A percentile compares a stretch with the other conserved stretches of the same genome.
phyloP scores from a whole-genome alignment of 1,140 invertebrate species.

The Drosophila auraria region DNA sequence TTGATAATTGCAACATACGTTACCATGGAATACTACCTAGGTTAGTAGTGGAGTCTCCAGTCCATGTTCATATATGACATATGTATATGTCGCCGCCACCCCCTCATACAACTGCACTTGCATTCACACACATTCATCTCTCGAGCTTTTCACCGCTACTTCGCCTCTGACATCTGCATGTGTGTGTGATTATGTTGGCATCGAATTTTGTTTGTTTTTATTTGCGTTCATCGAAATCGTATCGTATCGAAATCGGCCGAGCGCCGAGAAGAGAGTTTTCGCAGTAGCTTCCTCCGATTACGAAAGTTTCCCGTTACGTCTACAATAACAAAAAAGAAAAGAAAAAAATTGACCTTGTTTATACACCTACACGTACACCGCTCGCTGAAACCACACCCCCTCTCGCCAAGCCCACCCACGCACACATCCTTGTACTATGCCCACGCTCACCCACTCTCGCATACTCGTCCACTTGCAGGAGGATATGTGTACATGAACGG shows the following conservation, averaged over 20 bases:
- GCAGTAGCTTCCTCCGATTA: constrained; percentile 34
- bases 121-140: constrained; percentile 13
- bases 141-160: constrained; percentile 20
- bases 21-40: constrained; percentile 83
- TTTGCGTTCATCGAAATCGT: constrained; percentile 19
- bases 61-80: constrained; percentile 34
- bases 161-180: constrained; percentile 16
- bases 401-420: constrained; percentile 13
- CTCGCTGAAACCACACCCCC: constrained; percentile 19
- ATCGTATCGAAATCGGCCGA: constrained; percentile 17
- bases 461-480: constrained; percentile 50
- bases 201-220: constrained; percentile 46
- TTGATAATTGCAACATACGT: constrained; percentile 80
- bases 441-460: constrained; percentile 2
- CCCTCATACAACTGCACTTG: constrained; percentile 24
- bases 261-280: constrained; percentile 33
- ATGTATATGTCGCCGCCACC: constrained; percentile 18
- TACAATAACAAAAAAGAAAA: constrained; percentile 34
- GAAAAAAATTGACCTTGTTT: constrained; percentile 44
- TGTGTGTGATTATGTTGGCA: constrained; percentile 34
- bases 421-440: constrained; percentile 14
- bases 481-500: constrained; percentile 85
- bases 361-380: constrained; percentile 17
- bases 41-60: constrained; percentile 68
- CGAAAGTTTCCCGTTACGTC: constrained; percentile 52